Percentiles rank a stretch among this genome's conserved stretches.
Evolutionary conservation across 2,113 vertebrate genomes (phyloP).

Genomic region (Cheilinus undulatus): DNA sequence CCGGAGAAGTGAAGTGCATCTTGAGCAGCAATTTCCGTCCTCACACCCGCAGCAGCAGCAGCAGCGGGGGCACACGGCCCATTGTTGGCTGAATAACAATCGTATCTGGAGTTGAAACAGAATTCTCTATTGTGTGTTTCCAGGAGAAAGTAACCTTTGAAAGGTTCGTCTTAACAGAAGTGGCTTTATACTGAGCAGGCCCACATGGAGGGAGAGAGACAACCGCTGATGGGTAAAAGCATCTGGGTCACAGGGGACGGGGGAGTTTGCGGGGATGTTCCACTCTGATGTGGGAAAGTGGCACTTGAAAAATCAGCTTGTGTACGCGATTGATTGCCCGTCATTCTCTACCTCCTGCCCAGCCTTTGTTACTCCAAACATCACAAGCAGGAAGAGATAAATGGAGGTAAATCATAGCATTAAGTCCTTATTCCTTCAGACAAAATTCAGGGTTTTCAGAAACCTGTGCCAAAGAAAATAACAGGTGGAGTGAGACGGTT

Average conservation of each 20-base stretch:
- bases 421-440: conserved; percentile 22
- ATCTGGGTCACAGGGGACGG: conserved; percentile 17
- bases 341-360: conserved; percentile 44
- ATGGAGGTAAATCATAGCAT: conserved; percentile 33
- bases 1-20: conserved; percentile 7
- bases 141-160: conserved; percentile 45
- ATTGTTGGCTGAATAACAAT: conserved; percentile 41
- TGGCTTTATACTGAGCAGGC: conserved; percentile 1
- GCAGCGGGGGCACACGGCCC: conserved; percentile 1
- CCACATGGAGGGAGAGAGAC: conserved; percentile 28
- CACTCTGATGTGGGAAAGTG: conserved; percentile 62
- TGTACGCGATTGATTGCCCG: conserved; percentile 55
- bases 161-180: conserved; percentile 26
- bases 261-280: conserved; percentile 27
- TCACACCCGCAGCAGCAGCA: background rate
- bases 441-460: conserved; percentile 15
- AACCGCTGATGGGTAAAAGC: conserved; percentile 46
- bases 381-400: conserved; percentile 38
- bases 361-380: conserved; percentile 38
- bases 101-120: conserved; percentile 34
- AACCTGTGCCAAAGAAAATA: conserved; percentile 5
- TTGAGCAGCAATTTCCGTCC: conserved; percentile 26
- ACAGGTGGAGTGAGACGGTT: background rate
- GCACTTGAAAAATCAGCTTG: conserved; percentile 52
- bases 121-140: conserved; percentile 38